These are phyloP conservation scores for Drosophila pseudoobscura DNA, from an alignment of 1,140 invertebrate species.

Conservation along the genomic window DNA sequence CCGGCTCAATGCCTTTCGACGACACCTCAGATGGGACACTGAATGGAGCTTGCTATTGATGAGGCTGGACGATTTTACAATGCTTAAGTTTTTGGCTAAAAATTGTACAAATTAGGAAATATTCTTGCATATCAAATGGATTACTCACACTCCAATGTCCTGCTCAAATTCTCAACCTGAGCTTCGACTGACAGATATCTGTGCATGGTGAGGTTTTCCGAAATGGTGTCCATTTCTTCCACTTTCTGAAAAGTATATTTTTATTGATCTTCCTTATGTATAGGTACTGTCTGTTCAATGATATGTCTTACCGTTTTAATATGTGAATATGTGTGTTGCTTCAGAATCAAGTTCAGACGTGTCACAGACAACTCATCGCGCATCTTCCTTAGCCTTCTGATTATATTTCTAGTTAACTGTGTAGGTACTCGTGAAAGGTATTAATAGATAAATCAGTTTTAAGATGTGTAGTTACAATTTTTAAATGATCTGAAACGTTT, in stretches of 20 bases:
- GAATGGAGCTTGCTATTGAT: slow-evolving; percentile 14
- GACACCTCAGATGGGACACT: slow-evolving; percentile 19
- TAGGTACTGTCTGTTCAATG: too few relatives aligned
- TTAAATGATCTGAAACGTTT: too few relatives aligned
- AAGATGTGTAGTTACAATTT: neutral
- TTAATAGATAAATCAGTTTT: neutral
- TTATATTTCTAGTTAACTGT: neutral
- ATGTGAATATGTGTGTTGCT: slow-evolving; percentile 10
- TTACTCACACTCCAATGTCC: slow-evolving; percentile 1
- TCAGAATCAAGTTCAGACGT: slow-evolving; percentile 7
- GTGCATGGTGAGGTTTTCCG: neutral
- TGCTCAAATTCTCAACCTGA: neutral
- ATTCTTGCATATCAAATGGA: neutral
- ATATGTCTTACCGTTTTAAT: neutral
- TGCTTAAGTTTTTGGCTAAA: neutral
- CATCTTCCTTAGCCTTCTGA: slow-evolving; percentile 10
- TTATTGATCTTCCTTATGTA: too few relatives aligned
- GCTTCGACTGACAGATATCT: slow-evolving; percentile 2
- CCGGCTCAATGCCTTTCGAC: slow-evolving; percentile 10
- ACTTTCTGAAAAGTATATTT: slow-evolving; percentile 9
- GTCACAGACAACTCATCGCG: slow-evolving; percentile 9
- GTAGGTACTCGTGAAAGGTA: too few relatives aligned
- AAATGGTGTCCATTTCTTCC: slow-evolving; percentile 1
- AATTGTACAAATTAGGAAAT: too few relatives aligned
- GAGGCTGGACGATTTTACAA: neutral